Conservation (phyloP, 2,888 invertebrate species). For the Listrodromus nycthemerus region DNA sequence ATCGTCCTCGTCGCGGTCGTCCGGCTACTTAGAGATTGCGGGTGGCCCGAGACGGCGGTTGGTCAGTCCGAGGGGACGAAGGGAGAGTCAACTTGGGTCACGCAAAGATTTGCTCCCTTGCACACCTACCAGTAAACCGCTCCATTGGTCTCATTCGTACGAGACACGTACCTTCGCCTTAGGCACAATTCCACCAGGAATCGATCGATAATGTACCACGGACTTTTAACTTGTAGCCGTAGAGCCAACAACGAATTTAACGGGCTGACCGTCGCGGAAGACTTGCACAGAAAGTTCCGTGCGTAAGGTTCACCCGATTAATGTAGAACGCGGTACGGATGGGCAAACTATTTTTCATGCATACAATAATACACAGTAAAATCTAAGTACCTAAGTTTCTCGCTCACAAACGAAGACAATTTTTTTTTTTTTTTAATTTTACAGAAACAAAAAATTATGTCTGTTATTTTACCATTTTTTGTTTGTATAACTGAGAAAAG, state of each 20-base stretch:
- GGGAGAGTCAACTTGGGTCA: slow-evolving; percentile 75
- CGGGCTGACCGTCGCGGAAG: background rate
- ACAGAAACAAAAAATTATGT: too few species aligned
- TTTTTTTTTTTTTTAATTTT: too few species aligned
- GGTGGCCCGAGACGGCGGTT: slow-evolving; percentile 79
- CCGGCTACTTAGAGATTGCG: slow-evolving; percentile 78
- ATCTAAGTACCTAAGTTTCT: too few species aligned
- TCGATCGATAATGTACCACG: slow-evolving; percentile 59
- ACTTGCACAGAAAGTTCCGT: background rate
- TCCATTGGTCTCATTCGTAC: slow-evolving; percentile 9
- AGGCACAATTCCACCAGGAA: slow-evolving; percentile 8
- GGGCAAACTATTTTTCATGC: background rate
- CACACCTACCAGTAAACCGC: slow-evolving; percentile 65
- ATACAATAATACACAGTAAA: too few species aligned
- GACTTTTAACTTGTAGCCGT: slow-evolving; percentile 49
- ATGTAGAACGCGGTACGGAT: background rate
- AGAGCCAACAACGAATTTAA: slow-evolving; percentile 12
- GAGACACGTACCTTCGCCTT: slow-evolving; percentile 10
- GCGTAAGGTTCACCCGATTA: background rate
- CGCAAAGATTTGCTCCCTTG: slow-evolving; percentile 80
- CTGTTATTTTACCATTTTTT: too few species aligned
- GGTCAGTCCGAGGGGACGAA: slow-evolving; percentile 76
- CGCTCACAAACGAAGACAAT: too few species aligned
- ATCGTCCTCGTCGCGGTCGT: slow-evolving; percentile 69
- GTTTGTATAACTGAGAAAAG: too few species aligned